Percentiles rank a stretch among this genome's conserved stretches.
Conservation (phyloP, 2,113 vertebrate genomes). For the Crotalus tigris region DNA sequence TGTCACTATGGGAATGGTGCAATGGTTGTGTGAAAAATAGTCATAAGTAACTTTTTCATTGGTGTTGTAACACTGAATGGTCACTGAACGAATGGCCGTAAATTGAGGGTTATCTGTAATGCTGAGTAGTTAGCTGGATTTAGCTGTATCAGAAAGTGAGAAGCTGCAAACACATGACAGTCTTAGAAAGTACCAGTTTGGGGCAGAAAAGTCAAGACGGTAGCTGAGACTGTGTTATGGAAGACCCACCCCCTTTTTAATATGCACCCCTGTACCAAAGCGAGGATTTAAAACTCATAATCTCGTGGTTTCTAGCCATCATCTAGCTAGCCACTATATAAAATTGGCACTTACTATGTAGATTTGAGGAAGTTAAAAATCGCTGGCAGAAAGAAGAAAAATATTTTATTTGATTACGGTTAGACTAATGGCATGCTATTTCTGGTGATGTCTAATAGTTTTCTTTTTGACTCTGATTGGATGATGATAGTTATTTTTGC, state of each 20-base stretch:
- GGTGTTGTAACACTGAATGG: neutral
- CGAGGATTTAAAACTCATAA: neutral
- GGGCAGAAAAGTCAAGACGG: neutral
- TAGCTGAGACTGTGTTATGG: neutral
- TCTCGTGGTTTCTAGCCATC: neutral
- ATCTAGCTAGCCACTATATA: neutral
- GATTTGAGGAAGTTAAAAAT: neutral
- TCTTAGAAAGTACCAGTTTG: neutral
- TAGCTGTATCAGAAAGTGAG: neutral
- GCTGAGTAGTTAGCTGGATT: neutral
- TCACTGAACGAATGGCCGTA: neutral
- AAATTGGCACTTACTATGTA: neutral
- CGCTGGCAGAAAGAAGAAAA: neutral
- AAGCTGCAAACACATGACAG: neutral
- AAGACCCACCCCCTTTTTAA: neutral
- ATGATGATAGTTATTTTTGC: neutral
- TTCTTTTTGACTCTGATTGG: neutral
- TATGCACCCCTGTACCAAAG: neutral
- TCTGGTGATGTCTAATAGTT: neutral
- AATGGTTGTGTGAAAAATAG: neutral
- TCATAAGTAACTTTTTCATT: neutral
- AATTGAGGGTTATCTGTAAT: neutral
- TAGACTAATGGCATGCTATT: neutral
- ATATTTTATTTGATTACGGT: neutral
- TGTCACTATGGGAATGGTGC: too few species aligned